Percentiles rank a stretch among this genome's conserved stretches.
These are phyloP conservation scores for Hyperopisus bebe DNA, from an alignment of 2,113 vertebrate genomes.

Conservation along the genomic window DNA sequence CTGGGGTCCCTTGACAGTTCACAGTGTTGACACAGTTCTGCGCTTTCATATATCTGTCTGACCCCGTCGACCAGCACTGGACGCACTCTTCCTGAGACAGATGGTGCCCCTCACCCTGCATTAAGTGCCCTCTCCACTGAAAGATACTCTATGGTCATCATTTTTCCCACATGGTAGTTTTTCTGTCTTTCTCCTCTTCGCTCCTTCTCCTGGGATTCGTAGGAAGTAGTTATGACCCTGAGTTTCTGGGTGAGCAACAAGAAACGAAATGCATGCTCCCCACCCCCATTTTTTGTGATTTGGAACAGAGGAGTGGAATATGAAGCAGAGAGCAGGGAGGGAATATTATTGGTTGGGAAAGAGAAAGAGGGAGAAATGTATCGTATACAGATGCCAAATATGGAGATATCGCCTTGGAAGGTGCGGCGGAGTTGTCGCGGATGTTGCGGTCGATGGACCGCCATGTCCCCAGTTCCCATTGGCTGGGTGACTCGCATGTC, in stretches of 20 bases:
- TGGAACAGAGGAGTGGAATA: not conserved
- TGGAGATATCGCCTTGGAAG: slow-evolving; percentile 19
- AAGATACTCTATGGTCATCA: not conserved
- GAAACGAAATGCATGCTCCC: not conserved
- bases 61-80: not conserved
- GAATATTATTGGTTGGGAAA: not conserved
- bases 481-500: not conserved
- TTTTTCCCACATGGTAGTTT: not conserved
- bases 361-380: not conserved
- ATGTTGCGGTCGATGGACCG: not conserved
- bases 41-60: not conserved
- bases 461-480: not conserved
- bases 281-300: not conserved
- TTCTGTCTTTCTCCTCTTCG: slow-evolving; percentile 3
- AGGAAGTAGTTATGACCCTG: slow-evolving; percentile 2
- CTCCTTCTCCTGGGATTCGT: slow-evolving; percentile 24
- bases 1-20: not conserved
- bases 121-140: not conserved
- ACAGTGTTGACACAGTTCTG: not conserved
- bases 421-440: not conserved
- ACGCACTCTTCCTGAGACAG: not conserved
- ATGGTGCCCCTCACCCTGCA: not conserved
- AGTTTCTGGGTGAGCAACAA: slow-evolving; percentile 11
- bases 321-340: not conserved
- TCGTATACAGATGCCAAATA: slow-evolving; percentile 20